Evolutionary conservation across 2,113 vertebrate species (phyloP).

Genomic region (Archilochus colubris): DNA sequence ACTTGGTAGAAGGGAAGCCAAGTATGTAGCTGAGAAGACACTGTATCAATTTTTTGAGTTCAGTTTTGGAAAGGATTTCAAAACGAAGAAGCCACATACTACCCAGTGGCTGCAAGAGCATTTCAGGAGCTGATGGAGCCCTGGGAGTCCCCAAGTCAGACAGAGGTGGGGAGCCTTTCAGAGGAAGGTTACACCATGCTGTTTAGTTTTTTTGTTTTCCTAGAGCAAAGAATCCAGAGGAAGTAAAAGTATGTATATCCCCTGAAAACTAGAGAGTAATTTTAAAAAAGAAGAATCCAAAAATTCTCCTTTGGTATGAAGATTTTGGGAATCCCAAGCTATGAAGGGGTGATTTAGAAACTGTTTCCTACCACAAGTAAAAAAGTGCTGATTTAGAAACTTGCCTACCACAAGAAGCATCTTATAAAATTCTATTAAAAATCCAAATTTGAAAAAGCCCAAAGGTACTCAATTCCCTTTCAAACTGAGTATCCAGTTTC

Average conservation of each 20-base stretch:
- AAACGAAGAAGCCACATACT: neutral
- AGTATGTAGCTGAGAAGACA: neutral
- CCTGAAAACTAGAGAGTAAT: neutral
- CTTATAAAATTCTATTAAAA: neutral
- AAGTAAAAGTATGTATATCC: neutral
- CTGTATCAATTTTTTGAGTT: neutral
- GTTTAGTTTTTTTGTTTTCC: neutral
- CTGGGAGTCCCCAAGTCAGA: neutral
- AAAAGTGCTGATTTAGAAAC: neutral
- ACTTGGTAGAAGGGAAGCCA: neutral
- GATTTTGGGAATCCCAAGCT: neutral
- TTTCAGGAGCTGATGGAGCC: neutral
- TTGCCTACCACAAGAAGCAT: neutral
- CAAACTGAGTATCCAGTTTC: neutral
- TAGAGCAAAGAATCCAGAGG: neutral
- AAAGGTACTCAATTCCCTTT: neutral
- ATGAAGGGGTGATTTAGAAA: neutral
- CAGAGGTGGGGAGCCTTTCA: neutral
- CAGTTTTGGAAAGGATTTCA: neutral
- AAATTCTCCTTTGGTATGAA: neutral
- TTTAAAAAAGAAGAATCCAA: neutral
- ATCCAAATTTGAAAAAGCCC: neutral
- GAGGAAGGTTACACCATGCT: neutral
- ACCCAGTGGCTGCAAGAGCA: neutral
- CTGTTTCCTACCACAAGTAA: neutral